phyloP scores from a whole-genome alignment of 2,888 invertebrate species.

The Dexiosoma caninum region DNA sequence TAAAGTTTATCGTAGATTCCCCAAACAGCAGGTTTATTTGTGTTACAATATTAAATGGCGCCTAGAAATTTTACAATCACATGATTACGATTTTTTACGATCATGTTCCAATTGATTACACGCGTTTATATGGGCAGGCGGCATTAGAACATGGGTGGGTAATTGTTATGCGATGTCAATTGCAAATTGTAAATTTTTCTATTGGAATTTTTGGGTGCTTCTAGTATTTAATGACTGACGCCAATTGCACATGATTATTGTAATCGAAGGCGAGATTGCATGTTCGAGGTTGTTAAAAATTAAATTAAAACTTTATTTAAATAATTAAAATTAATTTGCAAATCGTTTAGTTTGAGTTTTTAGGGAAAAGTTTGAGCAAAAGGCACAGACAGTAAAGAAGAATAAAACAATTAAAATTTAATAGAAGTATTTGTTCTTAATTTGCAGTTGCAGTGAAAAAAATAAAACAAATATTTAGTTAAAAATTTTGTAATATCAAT shows the following conservation, averaged over 20 bases:
- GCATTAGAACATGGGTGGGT: conserved; percentile 44
- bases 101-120: conserved; percentile 34
- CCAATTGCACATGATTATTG: conserved; percentile 23
- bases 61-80: conserved; percentile 46
- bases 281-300: conserved; percentile 2
- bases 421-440: no score
- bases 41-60: conserved; percentile 52
- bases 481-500: no score
- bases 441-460: no score
- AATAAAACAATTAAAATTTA: no score
- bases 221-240: conserved; percentile 55
- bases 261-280: neutral
- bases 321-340: conserved; percentile 13
- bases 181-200: neutral
- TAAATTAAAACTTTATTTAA: conserved; percentile 12
- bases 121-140: conserved; percentile 2
- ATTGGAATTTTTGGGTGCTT: neutral
- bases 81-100: conserved; percentile 24
- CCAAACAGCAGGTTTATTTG: conserved; percentile 8
- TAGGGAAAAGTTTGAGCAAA: no score
- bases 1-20: conserved; percentile 38
- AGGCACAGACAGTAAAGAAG: no score
- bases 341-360: neutral
- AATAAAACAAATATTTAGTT: no score
- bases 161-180: conserved; percentile 36